Evolutionary conservation across 2,113 vertebrate species (phyloP), one percentile per base, ranked within the genome.

Genomic region (Gobio gobio): DNA sequence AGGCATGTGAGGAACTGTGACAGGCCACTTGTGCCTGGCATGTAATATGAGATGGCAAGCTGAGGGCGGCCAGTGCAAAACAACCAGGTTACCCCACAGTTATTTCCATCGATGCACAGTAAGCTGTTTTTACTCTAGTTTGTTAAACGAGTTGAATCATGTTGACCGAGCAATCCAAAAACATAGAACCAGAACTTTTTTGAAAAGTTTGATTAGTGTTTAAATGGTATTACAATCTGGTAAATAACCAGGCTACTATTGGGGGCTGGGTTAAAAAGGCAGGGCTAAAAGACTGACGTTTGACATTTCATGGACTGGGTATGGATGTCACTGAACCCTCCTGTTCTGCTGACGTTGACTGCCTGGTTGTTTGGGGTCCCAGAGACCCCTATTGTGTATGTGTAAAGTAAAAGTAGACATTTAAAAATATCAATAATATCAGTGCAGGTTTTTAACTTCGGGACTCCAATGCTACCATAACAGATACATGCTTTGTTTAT

Each of bases 11-110:
- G 91, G 88, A 91, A 90, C 92, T 90, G 90, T 63, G 3, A 64
- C 88, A 87, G 89, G 90, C 88, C 91, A 91, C 91, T 91, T 85
- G 86, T 87, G 90, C 90, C 92, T 86, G 90, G 87, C 70, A 89
- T 90, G 93, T 93, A 94, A 95, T 88, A 91, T 92, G 93, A 95
- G 93, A 9, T 92, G 90, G 85, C 88, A 24, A 86, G 85, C 82
- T 70, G 59, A 59, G 87, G 75, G 64, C 61, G 10, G 63, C 82
- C 82, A 86, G 80, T 56, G 81, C 87, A 86, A 86, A 85, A 75
- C 75, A 87, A 85, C 56, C 43, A n/a, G 74, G 54, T 80, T 61
- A 70, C 79, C 54, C 61, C 24, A 82, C 49, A 66, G 86, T 58
- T 73, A 58, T 81, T 88, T 78, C 72, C 78, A 74, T 73, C 43